Conservation (phyloP, 2,888 invertebrate genomes). For the Ashinkailepas kermadecensis region DNA sequence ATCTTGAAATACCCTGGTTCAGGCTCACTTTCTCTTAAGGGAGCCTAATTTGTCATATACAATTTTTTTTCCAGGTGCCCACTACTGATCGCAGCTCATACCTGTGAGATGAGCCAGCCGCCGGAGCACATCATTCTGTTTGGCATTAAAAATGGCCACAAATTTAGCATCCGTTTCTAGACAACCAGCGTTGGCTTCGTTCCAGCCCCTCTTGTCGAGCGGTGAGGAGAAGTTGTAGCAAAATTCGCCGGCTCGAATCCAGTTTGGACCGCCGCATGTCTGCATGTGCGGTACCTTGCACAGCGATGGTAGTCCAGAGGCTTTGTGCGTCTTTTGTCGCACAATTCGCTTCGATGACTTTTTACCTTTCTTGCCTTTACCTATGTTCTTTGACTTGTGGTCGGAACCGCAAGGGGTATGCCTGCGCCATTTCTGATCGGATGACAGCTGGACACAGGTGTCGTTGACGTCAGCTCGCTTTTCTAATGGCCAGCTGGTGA, state of each 20-base stretch:
- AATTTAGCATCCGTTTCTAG: not conserved
- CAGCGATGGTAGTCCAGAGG: not conserved
- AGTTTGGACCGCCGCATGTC: constrained; percentile 2
- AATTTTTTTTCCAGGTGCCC: too few relatives aligned
- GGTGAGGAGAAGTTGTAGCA: constrained; percentile 13
- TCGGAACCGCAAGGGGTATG: not conserved
- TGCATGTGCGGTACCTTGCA: not conserved
- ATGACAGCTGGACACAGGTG: not conserved
- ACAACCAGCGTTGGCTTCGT: not conserved
- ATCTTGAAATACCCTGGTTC: too few relatives aligned
- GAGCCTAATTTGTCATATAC: too few relatives aligned
- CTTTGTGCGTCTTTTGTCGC: too few relatives aligned
- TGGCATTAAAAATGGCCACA: not conserved
- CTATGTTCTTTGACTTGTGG: too few relatives aligned
- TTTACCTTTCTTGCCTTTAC: not conserved
- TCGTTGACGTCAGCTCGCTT: not conserved
- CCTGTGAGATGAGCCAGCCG: not conserved
- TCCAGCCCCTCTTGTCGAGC: not conserved
- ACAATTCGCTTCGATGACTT: not conserved
- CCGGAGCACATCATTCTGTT: not conserved
- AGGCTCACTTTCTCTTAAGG: too few relatives aligned
- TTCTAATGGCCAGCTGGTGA: not conserved
- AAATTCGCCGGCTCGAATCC: constrained; percentile 2
- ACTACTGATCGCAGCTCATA: not conserved
- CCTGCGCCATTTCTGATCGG: not conserved